Conservation (phyloP, 2,888 invertebrate genomes). For the Chromoteleia sp. region DNA sequence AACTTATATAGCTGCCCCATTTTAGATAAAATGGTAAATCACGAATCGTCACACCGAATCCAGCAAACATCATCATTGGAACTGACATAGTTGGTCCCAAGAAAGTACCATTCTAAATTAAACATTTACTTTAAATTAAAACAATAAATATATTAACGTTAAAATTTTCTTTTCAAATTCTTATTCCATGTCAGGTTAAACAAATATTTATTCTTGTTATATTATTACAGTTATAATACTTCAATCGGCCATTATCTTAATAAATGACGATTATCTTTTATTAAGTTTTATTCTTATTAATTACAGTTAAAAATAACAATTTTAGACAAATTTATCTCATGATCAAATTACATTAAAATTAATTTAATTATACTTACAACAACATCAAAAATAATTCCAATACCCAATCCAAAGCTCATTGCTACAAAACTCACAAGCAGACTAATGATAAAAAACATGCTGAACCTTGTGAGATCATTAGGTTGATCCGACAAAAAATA, state of each 20-base stretch:
- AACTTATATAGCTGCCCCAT: constrained; percentile 97
- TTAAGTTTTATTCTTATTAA: too few relatives aligned
- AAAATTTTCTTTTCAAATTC: too few relatives aligned
- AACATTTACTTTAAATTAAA: background rate
- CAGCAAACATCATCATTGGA: constrained; percentile 98
- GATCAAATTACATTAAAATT: background rate
- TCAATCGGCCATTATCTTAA: too few relatives aligned
- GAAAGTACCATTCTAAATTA: constrained; percentile 95
- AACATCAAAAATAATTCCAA: constrained; percentile 95
- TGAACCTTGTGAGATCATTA: constrained; percentile 90
- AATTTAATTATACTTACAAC: constrained; percentile 87
- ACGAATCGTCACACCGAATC: constrained; percentile 95
- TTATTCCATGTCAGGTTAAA: too few relatives aligned
- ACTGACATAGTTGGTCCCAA: constrained; percentile 96
- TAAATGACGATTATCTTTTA: too few relatives aligned
- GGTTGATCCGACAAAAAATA: constrained; percentile 97
- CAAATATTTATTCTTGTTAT: too few relatives aligned
- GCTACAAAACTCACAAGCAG: constrained; percentile 94
- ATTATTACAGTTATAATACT: too few relatives aligned
- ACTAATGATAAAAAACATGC: constrained; percentile 94
- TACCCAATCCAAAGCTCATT: constrained; percentile 95
- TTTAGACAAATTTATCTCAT: too few relatives aligned
- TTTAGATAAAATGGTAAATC: constrained; percentile 94
- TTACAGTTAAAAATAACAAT: too few relatives aligned
- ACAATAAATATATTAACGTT: too few relatives aligned